Percentiles rank a stretch among this genome's conserved stretches.
Conservation (phyloP, 2,888 invertebrate genomes). For the Pasiphila rectangulata region DNA sequence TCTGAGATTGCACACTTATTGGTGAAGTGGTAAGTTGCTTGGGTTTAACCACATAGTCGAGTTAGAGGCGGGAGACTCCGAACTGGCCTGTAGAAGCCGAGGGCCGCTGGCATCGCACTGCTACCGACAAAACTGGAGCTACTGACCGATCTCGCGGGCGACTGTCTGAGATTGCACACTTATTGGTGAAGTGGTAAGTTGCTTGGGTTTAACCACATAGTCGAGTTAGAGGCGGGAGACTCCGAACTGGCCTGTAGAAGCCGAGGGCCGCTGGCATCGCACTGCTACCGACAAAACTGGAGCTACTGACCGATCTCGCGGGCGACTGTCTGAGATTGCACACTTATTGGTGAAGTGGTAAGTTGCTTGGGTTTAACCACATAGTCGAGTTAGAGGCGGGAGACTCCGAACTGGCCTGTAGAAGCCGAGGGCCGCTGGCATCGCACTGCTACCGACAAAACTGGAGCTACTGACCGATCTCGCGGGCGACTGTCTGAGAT, state of each 20-base stretch:
- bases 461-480: too few relatives aligned
- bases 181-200: conserved; percentile 80
- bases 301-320: conserved; percentile 91
- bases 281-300: conserved; percentile 84
- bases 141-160: conserved; percentile 92
- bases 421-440: too few relatives aligned
- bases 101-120: conserved; percentile 89
- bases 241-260: conserved; percentile 84
- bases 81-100: conserved; percentile 87
- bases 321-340: conserved; percentile 93
- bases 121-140: conserved; percentile 85
- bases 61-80: conserved; percentile 84
- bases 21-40: conserved; percentile 78
- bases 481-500: too few relatives aligned
- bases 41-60: conserved; percentile 89
- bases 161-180: conserved; percentile 91
- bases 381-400: conserved; percentile 85
- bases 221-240: conserved; percentile 87
- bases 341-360: conserved; percentile 85
- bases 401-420: too few relatives aligned
- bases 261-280: conserved; percentile 91
- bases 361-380: too few relatives aligned
- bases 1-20: conserved; percentile 90
- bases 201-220: conserved; percentile 86
- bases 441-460: too few relatives aligned